Evolutionary conservation across 2,113 vertebrate species (phyloP).

Genomic region (Thomomys bottae): DNA sequence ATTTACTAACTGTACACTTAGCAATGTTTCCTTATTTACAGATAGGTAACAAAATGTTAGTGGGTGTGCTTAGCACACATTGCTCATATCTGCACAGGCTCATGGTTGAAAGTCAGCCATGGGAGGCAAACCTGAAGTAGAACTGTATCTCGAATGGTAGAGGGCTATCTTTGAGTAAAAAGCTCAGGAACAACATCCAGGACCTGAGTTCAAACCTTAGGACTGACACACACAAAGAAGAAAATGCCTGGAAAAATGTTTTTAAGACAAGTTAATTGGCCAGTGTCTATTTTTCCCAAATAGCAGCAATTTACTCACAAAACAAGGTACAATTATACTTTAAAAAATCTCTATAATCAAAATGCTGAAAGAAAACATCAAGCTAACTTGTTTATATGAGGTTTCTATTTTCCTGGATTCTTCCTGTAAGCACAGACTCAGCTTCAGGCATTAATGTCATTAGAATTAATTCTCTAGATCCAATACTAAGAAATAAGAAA

Average conservation of each 20-base stretch:
- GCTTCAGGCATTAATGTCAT: slow-evolving; percentile 39
- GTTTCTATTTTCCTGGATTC: slow-evolving; percentile 61
- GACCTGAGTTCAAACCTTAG: too few species aligned
- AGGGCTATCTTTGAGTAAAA: too few species aligned
- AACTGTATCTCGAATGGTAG: too few species aligned
- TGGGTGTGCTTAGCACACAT: neutral
- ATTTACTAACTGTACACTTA: neutral
- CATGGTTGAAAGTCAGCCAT: too few species aligned
- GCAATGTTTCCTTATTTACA: neutral
- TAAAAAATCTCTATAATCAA: slow-evolving; percentile 19
- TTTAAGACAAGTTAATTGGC: slow-evolving; percentile 33
- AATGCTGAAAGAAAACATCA: neutral
- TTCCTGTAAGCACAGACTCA: slow-evolving; percentile 60
- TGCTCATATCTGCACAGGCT: neutral
- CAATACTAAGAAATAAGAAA: slow-evolving; percentile 60
- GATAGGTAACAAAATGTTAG: neutral
- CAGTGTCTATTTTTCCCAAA: slow-evolving; percentile 31
- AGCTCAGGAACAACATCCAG: too few species aligned
- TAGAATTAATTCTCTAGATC: slow-evolving; percentile 77
- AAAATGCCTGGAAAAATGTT: neutral
- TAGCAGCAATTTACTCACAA: slow-evolving; percentile 53
- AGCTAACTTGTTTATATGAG: slow-evolving; percentile 41
- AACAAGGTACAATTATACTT: slow-evolving; percentile 58
- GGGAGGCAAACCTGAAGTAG: too few species aligned
- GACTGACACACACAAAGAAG: too few species aligned